Evolutionary conservation across 2,888 invertebrate genomes (phyloP).

Genomic region (Melanargia galathea): DNA sequence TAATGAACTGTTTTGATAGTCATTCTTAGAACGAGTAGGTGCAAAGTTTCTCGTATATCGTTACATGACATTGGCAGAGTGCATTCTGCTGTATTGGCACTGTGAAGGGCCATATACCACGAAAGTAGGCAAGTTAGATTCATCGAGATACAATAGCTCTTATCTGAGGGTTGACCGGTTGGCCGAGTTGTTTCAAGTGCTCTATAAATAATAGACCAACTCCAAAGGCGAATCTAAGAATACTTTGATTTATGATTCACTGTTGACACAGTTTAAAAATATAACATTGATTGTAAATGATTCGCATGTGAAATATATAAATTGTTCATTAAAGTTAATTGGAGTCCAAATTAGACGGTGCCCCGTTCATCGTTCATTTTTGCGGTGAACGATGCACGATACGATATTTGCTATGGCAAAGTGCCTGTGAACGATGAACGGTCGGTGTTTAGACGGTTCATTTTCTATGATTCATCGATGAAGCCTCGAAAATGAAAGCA

Average conservation of each 20-base stretch:
- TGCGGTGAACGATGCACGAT: too few relatives aligned
- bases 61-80: conserved; percentile 11
- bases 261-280: not conserved
- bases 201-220: conserved; percentile 4
- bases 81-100: conserved; percentile 6
- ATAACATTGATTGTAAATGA: conserved; percentile 1
- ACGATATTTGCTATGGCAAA: too few relatives aligned
- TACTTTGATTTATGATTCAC: conserved; percentile 3
- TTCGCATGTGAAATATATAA: not conserved
- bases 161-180: not conserved
- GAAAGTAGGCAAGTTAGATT: conserved; percentile 6
- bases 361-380: too few relatives aligned
- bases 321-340: too few relatives aligned
- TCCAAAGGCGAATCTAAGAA: conserved; percentile 5
- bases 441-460: too few relatives aligned
- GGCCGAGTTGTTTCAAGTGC: conserved; percentile 6
- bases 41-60: not conserved
- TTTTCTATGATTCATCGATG: too few relatives aligned
- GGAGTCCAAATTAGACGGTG: too few relatives aligned
- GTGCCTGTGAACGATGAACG: too few relatives aligned
- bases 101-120: not conserved
- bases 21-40: not conserved
- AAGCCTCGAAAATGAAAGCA: too few relatives aligned
- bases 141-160: conserved; percentile 8
- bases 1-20: not conserved